phyloP scores from a whole-genome alignment of 64 coral and sea anemone species.

The Porites lutea region DNA sequence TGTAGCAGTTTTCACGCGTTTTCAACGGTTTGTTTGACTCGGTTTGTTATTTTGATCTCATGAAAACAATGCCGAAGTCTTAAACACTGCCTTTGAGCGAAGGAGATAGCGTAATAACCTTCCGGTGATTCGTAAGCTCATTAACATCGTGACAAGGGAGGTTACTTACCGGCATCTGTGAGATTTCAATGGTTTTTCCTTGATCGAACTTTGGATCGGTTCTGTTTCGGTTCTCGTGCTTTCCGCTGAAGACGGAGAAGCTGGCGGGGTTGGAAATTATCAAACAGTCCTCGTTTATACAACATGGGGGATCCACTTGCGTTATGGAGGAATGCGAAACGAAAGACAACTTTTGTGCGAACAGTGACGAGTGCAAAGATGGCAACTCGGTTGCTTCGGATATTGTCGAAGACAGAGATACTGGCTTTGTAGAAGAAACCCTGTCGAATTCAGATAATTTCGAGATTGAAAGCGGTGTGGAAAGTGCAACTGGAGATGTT shows the following conservation, averaged over 20 bases:
- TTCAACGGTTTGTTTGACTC: not conserved
- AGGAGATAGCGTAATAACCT: not conserved
- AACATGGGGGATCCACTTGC: conserved; percentile 9
- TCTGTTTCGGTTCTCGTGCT: not conserved
- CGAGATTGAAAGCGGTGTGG: conserved; percentile 74
- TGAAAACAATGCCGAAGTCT: not conserved
- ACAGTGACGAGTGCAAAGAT: not conserved
- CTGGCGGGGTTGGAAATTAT: conserved; percentile 55
- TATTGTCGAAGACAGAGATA: not conserved
- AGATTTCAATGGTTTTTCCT: not conserved
- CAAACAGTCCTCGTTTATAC: conserved; percentile 41
- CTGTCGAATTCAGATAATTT: conserved; percentile 73
- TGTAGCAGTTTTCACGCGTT: not conserved
- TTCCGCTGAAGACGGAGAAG: conserved; percentile 11
- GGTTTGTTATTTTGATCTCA: conserved; percentile 3
- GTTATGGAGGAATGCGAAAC: conserved; percentile 22
- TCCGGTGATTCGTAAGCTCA: not conserved
- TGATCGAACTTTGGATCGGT: too few species aligned
- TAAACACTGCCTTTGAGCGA: not conserved
- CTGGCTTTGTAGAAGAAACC: conserved; percentile 22
- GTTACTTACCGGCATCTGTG: not conserved
- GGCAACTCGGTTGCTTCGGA: not conserved
- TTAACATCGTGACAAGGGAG: not conserved
- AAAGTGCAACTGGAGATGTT: conserved; percentile 62
- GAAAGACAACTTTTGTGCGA: not conserved